A percentile compares a stretch with the other conserved stretches of the same genome.
These are phyloP conservation scores for Drosophila santomea DNA, from an alignment of 1,140 invertebrate species.

Conservation along the genomic window DNA sequence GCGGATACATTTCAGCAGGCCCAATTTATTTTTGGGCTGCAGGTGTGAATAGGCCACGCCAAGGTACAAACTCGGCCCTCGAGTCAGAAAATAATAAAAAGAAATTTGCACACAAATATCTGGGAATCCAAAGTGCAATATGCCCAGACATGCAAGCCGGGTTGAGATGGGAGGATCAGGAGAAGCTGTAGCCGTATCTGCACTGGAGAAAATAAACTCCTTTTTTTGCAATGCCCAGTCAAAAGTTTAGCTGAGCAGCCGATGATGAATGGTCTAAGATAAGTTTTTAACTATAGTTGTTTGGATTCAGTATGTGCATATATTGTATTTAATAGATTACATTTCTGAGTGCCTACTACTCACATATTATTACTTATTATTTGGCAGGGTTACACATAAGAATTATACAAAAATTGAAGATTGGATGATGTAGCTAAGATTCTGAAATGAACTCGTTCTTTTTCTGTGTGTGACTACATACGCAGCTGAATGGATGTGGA, in stretches of 20 bases:
- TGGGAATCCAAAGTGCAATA: slow-evolving; percentile 42
- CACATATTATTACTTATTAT: too few relatives aligned
- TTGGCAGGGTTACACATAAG: too few relatives aligned
- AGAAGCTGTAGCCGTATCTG: background rate
- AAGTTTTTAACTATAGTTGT: too few relatives aligned
- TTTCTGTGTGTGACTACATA: slow-evolving; percentile 20
- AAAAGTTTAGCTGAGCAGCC: too few relatives aligned
- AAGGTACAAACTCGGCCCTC: slow-evolving; percentile 28
- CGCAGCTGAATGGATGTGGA: slow-evolving; percentile 45
- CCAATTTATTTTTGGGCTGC: slow-evolving; percentile 71
- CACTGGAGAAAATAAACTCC: background rate
- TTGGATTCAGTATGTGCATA: too few relatives aligned
- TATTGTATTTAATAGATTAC: too few relatives aligned
- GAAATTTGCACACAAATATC: slow-evolving; percentile 40
- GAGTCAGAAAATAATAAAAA: slow-evolving; percentile 12
- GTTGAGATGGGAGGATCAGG: slow-evolving; percentile 11
- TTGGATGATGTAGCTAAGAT: too few relatives aligned
- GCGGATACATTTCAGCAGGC: slow-evolving; percentile 77
- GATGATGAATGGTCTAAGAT: too few relatives aligned
- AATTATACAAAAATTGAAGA: background rate
- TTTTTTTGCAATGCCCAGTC: too few relatives aligned
- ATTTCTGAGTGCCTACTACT: too few relatives aligned
- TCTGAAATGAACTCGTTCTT: background rate
- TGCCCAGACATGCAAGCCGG: slow-evolving; percentile 40
- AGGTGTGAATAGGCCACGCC: slow-evolving; percentile 76